Base-by-base conservation (phyloP, 1,140 invertebrate genomes). In the Euura lappo region DNA sequence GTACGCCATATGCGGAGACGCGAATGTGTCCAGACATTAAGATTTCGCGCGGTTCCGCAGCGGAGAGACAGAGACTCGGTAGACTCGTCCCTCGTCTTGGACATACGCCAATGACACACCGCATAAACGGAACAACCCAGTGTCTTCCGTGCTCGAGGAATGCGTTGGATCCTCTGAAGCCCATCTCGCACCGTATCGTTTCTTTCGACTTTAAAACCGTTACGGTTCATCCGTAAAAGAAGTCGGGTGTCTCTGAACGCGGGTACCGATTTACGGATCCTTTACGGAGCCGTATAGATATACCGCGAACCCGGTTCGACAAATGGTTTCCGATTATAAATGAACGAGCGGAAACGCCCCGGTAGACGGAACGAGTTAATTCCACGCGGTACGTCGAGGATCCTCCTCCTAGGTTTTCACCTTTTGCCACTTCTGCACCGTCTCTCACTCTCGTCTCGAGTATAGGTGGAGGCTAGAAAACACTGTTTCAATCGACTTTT, bases 401-500 rank as follows among this genome's bases (percentile, higher is more conserved):
- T 60, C 51, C 51, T 60, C 51, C 51, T 60, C 10, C 51, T n/a
- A n/a, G 51, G 6, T 60, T 60, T 60, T 60, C 51, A 60, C 51
- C 51, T 60, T 60, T 60, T 60, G 51, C 51, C 51, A 60, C 8
- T 60, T 28, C 51, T 3, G 51, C 51, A 6, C 3, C 10, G 8
- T 3, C 8, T n/a, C 2, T n/a, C 51, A 4, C 51, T n/a, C 51
- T 60, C 3, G 0, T n/a, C 51, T 8, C 13, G 51, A 28, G 28
- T 28, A 60, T 28, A 60, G 51, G 8, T 6, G 8, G 51, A 60
- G 8, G 10, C 10, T 51, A 11, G 51, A 60, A 60, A 60, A 60
- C 51, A 60, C 51, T 60, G 51, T 60, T 60, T n/a, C 51, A 60
- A 60, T 60, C 51, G 51, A 60, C 51, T 60, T 60, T 60, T 60